Evolutionary conservation across 2,797 vertebrate genomes (phyloP).

Genomic region (Halcyon chelicuti): DNA sequence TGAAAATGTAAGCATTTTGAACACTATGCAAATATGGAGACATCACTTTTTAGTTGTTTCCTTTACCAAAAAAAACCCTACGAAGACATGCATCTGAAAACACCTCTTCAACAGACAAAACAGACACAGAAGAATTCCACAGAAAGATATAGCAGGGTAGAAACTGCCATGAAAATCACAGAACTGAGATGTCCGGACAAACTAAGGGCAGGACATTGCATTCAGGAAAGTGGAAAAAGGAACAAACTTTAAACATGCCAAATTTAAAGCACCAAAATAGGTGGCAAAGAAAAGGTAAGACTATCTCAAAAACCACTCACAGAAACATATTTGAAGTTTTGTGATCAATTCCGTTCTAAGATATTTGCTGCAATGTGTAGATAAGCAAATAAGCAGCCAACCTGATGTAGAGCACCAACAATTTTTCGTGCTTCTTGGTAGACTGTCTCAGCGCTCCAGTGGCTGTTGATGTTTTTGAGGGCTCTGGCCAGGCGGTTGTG

Average conservation of each 20-base stretch:
- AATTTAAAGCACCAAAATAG: not conserved
- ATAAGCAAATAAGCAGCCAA: conserved; percentile 35
- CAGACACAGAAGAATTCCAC: not conserved
- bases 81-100: not conserved
- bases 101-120: not conserved
- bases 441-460: conserved; percentile 86
- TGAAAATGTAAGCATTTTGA: not conserved
- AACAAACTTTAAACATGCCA: not conserved
- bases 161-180: not conserved
- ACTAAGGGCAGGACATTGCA: not conserved
- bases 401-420: conserved; percentile 94
- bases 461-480: conserved; percentile 83
- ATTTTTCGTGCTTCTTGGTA: conserved; percentile 95
- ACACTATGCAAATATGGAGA: not conserved
- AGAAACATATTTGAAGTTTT: not conserved
- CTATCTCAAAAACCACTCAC: not conserved
- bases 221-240: not conserved
- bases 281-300: not conserved
- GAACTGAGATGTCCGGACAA: not conserved
- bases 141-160: not conserved
- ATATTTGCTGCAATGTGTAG: not conserved
- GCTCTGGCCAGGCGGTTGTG: conserved; percentile 89
- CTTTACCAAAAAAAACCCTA: not conserved
- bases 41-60: not conserved
- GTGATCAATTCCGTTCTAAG: not conserved